phyloP scores from a whole-genome alignment of 2,113 vertebrate species.

The Cisticola juncidis region DNA sequence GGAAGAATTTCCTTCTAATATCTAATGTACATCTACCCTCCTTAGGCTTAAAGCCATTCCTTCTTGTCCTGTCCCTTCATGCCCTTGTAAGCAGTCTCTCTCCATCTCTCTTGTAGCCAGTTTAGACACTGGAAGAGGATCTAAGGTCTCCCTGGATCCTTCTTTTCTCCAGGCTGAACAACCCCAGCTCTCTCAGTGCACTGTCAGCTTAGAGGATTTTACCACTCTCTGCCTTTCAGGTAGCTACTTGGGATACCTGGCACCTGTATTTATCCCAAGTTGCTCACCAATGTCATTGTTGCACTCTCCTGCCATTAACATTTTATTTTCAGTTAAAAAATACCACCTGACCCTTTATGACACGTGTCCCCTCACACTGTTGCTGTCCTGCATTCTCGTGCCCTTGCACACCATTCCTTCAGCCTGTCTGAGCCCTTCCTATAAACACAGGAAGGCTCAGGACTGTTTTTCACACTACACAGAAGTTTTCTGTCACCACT shows the following conservation, averaged over 20 bases:
- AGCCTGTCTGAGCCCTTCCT: background rate
- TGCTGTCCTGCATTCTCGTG: background rate
- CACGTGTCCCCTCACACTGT: background rate
- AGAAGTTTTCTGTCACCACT: background rate
- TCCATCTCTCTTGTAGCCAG: background rate
- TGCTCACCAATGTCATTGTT: background rate
- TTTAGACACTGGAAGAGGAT: background rate
- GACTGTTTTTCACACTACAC: background rate
- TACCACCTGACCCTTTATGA: background rate
- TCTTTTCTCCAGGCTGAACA: background rate
- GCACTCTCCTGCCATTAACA: background rate
- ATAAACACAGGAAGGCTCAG: background rate
- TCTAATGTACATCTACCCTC: background rate
- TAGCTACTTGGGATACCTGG: background rate
- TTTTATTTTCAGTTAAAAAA: background rate
- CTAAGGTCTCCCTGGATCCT: background rate
- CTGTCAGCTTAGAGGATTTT: background rate
- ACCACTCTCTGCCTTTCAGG: background rate
- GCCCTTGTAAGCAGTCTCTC: background rate
- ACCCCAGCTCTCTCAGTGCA: background rate
- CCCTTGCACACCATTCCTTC: background rate
- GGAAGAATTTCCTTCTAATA: background rate
- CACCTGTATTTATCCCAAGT: background rate
- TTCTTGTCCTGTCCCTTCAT: background rate
- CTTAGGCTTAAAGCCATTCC: background rate